These are phyloP conservation scores for Apodemia zela DNA, from an alignment of 2,888 invertebrate species.

Conservation along the genomic window DNA sequence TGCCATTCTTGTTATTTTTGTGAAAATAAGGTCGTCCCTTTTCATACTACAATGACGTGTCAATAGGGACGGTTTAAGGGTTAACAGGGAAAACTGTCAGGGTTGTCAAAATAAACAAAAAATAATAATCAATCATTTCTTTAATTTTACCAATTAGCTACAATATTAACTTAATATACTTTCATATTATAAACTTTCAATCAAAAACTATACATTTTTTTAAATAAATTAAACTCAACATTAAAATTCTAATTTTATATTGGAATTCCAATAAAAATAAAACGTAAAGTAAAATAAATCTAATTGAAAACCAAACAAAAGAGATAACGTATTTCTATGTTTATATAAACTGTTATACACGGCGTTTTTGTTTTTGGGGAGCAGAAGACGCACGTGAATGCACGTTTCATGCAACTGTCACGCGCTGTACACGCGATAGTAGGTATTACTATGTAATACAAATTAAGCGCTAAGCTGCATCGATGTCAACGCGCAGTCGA, in stretches of 20 bases:
- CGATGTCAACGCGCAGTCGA: too few species aligned
- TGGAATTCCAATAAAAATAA: not conserved
- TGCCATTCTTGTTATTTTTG: conserved; percentile 3
- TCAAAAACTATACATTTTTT: not conserved
- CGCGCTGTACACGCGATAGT: too few species aligned
- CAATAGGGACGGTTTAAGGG: conserved; percentile 2
- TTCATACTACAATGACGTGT: not conserved
- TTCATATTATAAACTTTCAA: conserved; percentile 4
- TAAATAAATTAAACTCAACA: not conserved
- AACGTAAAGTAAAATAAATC: not conserved
- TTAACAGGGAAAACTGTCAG: not conserved
- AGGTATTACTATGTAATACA: too few species aligned
- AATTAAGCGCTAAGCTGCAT: too few species aligned
- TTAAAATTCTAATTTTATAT: not conserved
- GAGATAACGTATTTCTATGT: not conserved
- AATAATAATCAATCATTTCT: not conserved
- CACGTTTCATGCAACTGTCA: too few species aligned
- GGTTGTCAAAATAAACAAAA: not conserved
- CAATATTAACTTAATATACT: not conserved
- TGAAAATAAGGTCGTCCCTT: not conserved
- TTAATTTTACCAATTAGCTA: not conserved
- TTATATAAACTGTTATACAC: too few species aligned
- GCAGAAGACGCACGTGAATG: too few species aligned
- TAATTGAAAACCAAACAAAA: not conserved
- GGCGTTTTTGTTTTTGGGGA: not conserved